Percentiles rank a stretch among this genome's conserved stretches.
These are phyloP conservation scores for Stichodactyla mertensii DNA, from an alignment of 64 coral and sea anemone species.

Conservation along the genomic window DNA sequence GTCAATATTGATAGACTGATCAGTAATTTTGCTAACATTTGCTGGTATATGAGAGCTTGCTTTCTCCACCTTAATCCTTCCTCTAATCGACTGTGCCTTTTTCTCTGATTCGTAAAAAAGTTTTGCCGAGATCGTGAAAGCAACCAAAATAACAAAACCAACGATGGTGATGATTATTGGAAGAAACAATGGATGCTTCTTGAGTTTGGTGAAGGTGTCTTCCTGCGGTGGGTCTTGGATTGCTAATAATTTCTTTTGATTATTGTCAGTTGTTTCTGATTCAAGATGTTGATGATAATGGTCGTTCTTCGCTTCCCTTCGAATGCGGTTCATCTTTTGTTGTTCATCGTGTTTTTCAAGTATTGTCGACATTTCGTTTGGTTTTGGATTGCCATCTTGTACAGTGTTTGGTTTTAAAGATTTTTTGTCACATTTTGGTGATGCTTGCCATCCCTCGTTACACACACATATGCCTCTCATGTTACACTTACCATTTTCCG, in stretches of 20 bases:
- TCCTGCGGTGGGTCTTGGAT: background rate
- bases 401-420: background rate
- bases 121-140: background rate
- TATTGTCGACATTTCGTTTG: background rate
- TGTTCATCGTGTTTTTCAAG: background rate
- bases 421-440: constrained; percentile 8
- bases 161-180: background rate
- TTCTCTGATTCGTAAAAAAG: background rate
- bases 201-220: background rate
- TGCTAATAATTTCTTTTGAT: background rate
- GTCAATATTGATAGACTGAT: background rate
- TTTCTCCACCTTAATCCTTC: background rate
- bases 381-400: background rate
- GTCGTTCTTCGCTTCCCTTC: background rate
- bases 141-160: constrained; percentile 11
- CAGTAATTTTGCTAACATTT: background rate
- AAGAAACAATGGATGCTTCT: constrained; percentile 7
- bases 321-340: background rate
- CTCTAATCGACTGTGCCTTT: background rate
- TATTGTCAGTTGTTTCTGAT: background rate
- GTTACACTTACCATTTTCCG: background rate
- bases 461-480: background rate
- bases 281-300: background rate
- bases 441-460: background rate
- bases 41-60: background rate